Evolutionary conservation across 2,113 vertebrate species (phyloP), one percentile per base, ranked within the genome.

Genomic region (Pterophyllum scalare): DNA sequence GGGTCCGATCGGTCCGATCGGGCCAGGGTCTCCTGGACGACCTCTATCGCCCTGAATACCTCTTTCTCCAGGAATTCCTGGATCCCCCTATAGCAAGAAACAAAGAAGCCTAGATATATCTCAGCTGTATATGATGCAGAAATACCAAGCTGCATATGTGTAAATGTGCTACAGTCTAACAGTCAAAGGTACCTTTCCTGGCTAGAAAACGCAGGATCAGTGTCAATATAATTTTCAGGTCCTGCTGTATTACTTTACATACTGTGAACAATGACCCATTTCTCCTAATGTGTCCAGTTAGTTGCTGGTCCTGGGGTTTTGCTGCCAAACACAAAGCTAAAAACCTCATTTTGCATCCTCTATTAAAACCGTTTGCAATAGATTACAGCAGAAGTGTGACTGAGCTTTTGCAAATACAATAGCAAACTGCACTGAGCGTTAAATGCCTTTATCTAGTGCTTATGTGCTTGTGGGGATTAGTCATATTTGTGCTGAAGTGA

Each of bases 1-100:
- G 0, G 85, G 87, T 26, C 96, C 96, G 2, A 74, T 91, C 15
- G 94, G 95, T 40, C 98, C 98, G 35, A 84, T 40, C 3, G 94
- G 91, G 78, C 98, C 98, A 10, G 93, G 40, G 74, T 96, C 94
- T 80, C 98, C 98, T 54, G 94, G 79, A 60, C 96, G 97, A 77
- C 98, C 98, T 72, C 97, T 96, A 94, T 98, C 97, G 0, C 98
- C 98, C 77, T 99, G 98, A 61, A 97, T 96, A 12, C 98, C 98
- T 93, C 95, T 95, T 89, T 96, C 97, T 83, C 98, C 98, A 19
- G 97, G 96, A 93, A 99, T 99, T 70, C 98, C 98, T 28, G 97
- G 97, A 88, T 99, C 98, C 59, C 98, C 98, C 98, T 99, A 82
- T 14, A 86, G 67, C 12, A 59, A 54, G 75, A 59, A 76, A 60